These are phyloP conservation scores for Dorcus parallelipipedus DNA, from an alignment of 2,888 invertebrate species.

Conservation along the genomic window DNA sequence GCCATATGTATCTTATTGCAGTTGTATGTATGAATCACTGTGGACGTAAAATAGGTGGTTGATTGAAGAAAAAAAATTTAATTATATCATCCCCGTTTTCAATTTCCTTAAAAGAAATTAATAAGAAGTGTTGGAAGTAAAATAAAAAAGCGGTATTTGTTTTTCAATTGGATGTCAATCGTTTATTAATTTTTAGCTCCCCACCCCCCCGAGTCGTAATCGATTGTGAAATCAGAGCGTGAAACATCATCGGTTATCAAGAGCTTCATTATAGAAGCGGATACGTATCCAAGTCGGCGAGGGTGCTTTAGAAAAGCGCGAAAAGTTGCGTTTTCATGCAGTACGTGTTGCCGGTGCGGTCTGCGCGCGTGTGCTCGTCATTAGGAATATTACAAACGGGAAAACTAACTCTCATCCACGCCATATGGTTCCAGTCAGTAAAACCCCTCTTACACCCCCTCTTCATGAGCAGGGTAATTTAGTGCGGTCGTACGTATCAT, in stretches of 20 bases:
- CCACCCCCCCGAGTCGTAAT: constrained; percentile 14
- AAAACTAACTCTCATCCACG: constrained; percentile 50
- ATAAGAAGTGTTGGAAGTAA: constrained; percentile 14
- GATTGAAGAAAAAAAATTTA: no score
- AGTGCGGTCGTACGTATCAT: constrained; percentile 51
- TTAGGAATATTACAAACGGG: constrained; percentile 54
- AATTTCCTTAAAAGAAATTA: constrained; percentile 12
- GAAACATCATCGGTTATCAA: constrained; percentile 16
- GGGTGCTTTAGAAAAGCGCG: constrained; percentile 6
- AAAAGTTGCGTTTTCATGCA: constrained; percentile 49
- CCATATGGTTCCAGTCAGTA: constrained; percentile 47
- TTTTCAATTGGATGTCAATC: constrained; percentile 23
- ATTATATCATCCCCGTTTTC: background rate
- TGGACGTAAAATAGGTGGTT: no score
- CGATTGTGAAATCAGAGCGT: constrained; percentile 23
- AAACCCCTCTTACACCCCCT: constrained; percentile 25
- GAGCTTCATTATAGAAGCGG: constrained; percentile 25
- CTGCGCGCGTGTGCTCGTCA: constrained; percentile 47
- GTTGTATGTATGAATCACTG: no score
- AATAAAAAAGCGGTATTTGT: constrained; percentile 17
- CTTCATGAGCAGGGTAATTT: constrained; percentile 42
- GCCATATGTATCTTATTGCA: constrained; percentile 17
- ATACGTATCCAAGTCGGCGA: constrained; percentile 8
- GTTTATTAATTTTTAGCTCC: constrained; percentile 26
- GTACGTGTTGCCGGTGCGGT: constrained; percentile 37